Percentiles rank a stretch among this genome's conserved stretches.
phyloP scores from a whole-genome alignment of 2,888 invertebrate species.

The Euproctis similis region DNA sequence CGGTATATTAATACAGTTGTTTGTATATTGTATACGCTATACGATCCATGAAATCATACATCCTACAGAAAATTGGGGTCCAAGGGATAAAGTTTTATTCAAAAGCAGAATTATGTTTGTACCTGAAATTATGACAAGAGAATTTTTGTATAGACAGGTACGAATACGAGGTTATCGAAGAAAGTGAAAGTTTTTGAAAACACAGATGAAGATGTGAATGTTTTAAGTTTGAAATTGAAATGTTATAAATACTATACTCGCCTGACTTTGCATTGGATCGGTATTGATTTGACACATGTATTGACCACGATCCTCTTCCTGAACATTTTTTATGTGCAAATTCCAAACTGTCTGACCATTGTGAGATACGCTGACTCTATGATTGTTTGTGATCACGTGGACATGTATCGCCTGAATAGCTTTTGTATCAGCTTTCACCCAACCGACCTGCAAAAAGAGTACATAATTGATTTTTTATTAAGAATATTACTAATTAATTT shows the following conservation, averaged over 20 bases:
- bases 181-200: slow-evolving; percentile 9
- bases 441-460: slow-evolving; percentile 82
- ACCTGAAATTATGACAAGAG: slow-evolving; percentile 68
- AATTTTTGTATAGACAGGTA: slow-evolving; percentile 65
- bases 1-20: slow-evolving; percentile 33
- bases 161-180: slow-evolving; percentile 50
- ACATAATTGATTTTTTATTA: slow-evolving; percentile 7
- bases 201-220: slow-evolving; percentile 31
- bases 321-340: slow-evolving; percentile 89
- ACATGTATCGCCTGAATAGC: slow-evolving; percentile 95
- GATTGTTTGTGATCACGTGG: slow-evolving; percentile 94
- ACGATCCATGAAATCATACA: slow-evolving; percentile 26
- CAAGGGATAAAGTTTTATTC: slow-evolving; percentile 43
- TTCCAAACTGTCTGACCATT: slow-evolving; percentile 92
- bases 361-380: slow-evolving; percentile 88
- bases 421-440: slow-evolving; percentile 95
- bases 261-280: slow-evolving; percentile 95
- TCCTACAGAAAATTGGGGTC: slow-evolving; percentile 53
- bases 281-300: slow-evolving; percentile 98
- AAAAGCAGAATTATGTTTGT: slow-evolving; percentile 66
- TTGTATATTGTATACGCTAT: slow-evolving; percentile 22
- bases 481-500: background rate
- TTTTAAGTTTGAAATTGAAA: slow-evolving; percentile 44
- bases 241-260: slow-evolving; percentile 47
- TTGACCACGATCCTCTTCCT: slow-evolving; percentile 90